phyloP scores from a whole-genome alignment of 2,888 invertebrate genomes.

The Xiphydria camelus region DNA sequence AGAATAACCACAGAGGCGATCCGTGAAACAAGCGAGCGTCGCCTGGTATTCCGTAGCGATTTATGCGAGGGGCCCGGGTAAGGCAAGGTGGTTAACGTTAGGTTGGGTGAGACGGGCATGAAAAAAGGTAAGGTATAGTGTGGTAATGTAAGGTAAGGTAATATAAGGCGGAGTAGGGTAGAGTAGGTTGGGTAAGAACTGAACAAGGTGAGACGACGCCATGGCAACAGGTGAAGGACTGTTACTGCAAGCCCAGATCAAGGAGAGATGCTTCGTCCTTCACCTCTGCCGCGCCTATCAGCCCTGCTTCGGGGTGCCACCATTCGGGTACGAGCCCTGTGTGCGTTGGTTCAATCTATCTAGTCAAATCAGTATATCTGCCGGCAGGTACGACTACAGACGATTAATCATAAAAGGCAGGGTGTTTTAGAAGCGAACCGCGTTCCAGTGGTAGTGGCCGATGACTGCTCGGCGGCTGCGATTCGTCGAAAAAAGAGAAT shows the following conservation, averaged over 20 bases:
- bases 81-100: too few relatives aligned
- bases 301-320: not conserved
- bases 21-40: too few relatives aligned
- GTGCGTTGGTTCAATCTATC: too few relatives aligned
- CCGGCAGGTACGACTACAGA: slow-evolving; percentile 9
- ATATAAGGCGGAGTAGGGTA: not conserved
- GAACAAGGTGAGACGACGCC: not conserved
- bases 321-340: too few relatives aligned
- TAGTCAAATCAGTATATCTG: too few relatives aligned
- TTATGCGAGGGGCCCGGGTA: too few relatives aligned
- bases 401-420: slow-evolving; percentile 15
- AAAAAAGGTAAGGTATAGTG: too few relatives aligned
- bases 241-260: too few relatives aligned
- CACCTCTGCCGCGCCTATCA: not conserved
- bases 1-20: not conserved
- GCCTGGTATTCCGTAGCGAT: too few relatives aligned
- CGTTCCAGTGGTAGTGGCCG: not conserved
- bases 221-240: slow-evolving; percentile 31
- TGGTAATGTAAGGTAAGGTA: slow-evolving; percentile 2
- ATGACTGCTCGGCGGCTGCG: too few relatives aligned
- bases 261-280: not conserved
- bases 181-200: not conserved
- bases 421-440: slow-evolving; percentile 4
- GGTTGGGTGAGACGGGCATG: too few relatives aligned
- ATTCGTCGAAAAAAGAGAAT: too few relatives aligned